phyloP scores from a whole-genome alignment of 2,797 vertebrate species.

The Lacerta agilis region DNA sequence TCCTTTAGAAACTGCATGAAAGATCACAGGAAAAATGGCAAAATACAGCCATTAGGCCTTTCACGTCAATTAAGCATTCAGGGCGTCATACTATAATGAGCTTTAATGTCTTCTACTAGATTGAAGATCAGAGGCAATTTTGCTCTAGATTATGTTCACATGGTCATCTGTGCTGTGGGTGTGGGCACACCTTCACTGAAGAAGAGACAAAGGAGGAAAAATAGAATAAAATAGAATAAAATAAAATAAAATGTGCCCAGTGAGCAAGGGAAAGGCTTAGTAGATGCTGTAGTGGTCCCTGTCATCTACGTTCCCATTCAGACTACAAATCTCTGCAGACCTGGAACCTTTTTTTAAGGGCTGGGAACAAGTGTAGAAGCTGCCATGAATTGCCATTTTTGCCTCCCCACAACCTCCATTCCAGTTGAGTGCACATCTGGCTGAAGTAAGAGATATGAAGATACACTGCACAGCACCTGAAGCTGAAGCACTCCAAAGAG shows the following conservation, averaged over 20 bases:
- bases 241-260: background rate
- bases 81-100: slow-evolving; percentile 32
- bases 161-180: background rate
- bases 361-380: background rate
- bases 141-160: slow-evolving; percentile 4
- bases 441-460: background rate
- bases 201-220: no score
- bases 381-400: background rate
- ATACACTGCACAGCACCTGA: background rate
- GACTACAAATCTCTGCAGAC: background rate
- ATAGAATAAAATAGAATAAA: no score
- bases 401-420: background rate
- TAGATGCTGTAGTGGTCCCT: background rate
- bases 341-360: background rate
- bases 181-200: slow-evolving; percentile 1
- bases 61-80: slow-evolving; percentile 67
- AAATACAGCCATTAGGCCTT: slow-evolving; percentile 62
- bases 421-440: background rate
- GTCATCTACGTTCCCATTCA: background rate
- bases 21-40: slow-evolving; percentile 68
- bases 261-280: no score
- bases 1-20: slow-evolving; percentile 55
- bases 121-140: slow-evolving; percentile 28
- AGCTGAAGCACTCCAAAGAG: background rate
- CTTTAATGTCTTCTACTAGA: slow-evolving; percentile 55